phyloP scores from a whole-genome alignment of 2,888 invertebrate genomes.

The Acronicta psi region DNA sequence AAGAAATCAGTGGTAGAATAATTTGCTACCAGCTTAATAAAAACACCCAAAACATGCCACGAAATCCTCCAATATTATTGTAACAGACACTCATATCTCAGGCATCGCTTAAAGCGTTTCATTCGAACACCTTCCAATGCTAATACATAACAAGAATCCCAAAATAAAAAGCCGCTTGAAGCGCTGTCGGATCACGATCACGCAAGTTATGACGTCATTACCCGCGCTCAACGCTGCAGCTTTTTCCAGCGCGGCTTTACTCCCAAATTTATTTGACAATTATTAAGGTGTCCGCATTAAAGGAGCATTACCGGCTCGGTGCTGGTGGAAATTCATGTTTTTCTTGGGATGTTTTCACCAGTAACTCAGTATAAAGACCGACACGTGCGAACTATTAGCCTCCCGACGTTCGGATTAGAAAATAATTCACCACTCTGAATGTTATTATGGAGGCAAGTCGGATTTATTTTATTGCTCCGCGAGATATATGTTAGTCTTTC shows the following conservation, averaged over 20 bases:
- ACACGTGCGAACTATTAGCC: conserved; percentile 89
- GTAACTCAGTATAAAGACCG: conserved; percentile 82
- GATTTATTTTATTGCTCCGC: conserved; percentile 86
- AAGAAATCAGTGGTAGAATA: not conserved
- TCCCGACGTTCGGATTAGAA: conserved; percentile 85
- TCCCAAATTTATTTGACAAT: conserved; percentile 80
- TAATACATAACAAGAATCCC: conserved; percentile 49
- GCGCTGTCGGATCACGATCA: conserved; percentile 60
- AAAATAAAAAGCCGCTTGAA: conserved; percentile 60
- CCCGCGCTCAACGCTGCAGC: conserved; percentile 74
- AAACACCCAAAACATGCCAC: conserved; percentile 10
- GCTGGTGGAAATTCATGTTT: conserved; percentile 85
- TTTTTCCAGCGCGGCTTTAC: conserved; percentile 75
- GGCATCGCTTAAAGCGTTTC: conserved; percentile 48
- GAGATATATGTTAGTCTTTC: conserved; percentile 84
- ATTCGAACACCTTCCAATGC: conserved; percentile 41
- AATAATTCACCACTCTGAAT: conserved; percentile 87
- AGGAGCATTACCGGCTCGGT: conserved; percentile 73
- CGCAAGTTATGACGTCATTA: conserved; percentile 81
- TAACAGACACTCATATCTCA: conserved; percentile 44
- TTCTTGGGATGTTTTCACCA: conserved; percentile 85
- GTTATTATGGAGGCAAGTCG: conserved; percentile 85
- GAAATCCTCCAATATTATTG: conserved; percentile 40
- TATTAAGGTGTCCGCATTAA: conserved; percentile 86
- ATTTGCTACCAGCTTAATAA: conserved; percentile 20